phyloP scores from a whole-genome alignment of 1,140 invertebrate species.

The Trichonephila inaurata region DNA sequence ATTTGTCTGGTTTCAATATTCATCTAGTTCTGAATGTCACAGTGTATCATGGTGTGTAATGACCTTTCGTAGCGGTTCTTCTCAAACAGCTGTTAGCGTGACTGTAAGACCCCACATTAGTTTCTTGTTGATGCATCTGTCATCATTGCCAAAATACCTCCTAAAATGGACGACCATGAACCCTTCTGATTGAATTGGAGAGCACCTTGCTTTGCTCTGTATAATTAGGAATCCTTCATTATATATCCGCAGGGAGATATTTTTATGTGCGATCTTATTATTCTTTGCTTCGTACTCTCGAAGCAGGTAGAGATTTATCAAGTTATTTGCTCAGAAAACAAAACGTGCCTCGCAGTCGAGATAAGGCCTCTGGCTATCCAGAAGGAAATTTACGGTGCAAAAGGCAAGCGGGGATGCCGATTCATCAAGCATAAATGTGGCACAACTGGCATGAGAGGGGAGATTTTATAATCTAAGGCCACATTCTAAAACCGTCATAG shows the following conservation, averaged over 20 bases:
- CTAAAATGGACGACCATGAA: slow-evolving; percentile 20
- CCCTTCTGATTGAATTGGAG: not conserved
- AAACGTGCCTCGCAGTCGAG: slow-evolving; percentile 66
- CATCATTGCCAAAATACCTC: slow-evolving; percentile 4
- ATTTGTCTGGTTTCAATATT: not conserved
- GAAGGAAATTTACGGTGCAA: slow-evolving; percentile 72
- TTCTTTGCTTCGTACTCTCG: not conserved
- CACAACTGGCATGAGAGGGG: slow-evolving; percentile 51
- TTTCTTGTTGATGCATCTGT: slow-evolving; percentile 34
- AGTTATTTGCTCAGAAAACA: slow-evolving; percentile 52
- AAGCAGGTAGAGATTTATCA: slow-evolving; percentile 46
- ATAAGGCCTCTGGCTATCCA: slow-evolving; percentile 43
- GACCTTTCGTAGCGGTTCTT: not conserved
- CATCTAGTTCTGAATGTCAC: not conserved
- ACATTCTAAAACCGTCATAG: slow-evolving; percentile 46
- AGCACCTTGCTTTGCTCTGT: slow-evolving; percentile 1
- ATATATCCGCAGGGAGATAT: not conserved
- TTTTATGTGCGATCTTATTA: slow-evolving; percentile 63
- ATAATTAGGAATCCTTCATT: slow-evolving; percentile 51
- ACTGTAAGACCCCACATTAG: not conserved
- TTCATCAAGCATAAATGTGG: slow-evolving; percentile 73
- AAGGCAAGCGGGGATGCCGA: slow-evolving; percentile 87
- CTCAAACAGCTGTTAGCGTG: not conserved
- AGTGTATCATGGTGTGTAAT: not conserved
- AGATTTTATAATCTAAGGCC: slow-evolving; percentile 68